These are phyloP conservation scores for Oligia fasciuncula DNA, from an alignment of 2,888 invertebrate species.

Conservation along the genomic window DNA sequence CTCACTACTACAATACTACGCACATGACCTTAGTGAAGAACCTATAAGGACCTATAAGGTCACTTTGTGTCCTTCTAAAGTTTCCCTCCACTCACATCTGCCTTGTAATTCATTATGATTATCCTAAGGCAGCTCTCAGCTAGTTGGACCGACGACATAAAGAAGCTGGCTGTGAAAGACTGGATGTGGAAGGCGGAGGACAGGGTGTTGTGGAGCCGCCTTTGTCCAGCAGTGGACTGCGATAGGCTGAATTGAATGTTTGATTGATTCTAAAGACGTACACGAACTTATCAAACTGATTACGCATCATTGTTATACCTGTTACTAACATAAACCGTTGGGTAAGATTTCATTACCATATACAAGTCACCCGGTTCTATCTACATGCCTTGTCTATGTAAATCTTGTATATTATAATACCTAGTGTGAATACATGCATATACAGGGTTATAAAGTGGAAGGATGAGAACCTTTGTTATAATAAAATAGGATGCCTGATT, in stretches of 20 bases:
- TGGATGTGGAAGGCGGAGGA: too few species aligned
- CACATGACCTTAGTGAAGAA: too few species aligned
- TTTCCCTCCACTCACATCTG: not conserved
- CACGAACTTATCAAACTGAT: slow-evolving; percentile 33
- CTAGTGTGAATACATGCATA: not conserved
- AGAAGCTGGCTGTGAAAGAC: too few species aligned
- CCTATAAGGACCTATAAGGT: too few species aligned
- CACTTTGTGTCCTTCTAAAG: too few species aligned
- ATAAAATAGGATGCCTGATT: not conserved
- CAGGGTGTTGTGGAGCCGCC: too few species aligned
- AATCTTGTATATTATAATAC: slow-evolving; percentile 41
- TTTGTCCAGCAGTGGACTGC: not conserved
- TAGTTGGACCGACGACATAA: too few species aligned
- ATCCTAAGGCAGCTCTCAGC: not conserved
- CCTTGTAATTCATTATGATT: not conserved
- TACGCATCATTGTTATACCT: not conserved
- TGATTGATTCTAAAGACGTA: not conserved
- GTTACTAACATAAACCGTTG: slow-evolving; percentile 8
- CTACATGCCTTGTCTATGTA: slow-evolving; percentile 53
- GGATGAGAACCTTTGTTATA: not conserved
- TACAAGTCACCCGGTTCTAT: slow-evolving; percentile 19
- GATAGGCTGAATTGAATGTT: not conserved
- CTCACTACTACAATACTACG: not conserved
- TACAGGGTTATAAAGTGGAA: not conserved
- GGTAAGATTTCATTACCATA: slow-evolving; percentile 39